Base-by-base conservation (phyloP, 2,888 invertebrate genomes). In the Podotricha telesiphe region DNA sequence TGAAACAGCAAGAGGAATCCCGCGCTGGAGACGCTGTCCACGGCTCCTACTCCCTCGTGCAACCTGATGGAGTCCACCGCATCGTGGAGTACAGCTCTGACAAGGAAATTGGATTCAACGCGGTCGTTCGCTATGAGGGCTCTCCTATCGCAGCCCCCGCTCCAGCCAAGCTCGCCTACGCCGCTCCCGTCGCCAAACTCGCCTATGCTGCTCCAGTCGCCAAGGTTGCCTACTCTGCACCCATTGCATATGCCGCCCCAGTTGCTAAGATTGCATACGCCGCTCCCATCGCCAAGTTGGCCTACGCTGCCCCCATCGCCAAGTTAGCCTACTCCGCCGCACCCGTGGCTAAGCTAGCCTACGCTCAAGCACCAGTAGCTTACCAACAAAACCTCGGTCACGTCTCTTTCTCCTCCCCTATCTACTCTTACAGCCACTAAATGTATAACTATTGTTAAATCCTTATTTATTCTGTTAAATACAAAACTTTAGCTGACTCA, bases 11-110 rank as follows among this genome's bases (percentile, higher is more conserved):
- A 82, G 85, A 89, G 75, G 93, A 93, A 74, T 77, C 83, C 61
- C 92, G 93, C 74, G 77, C 80, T 72, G 92, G 92, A 4, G 89
- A 93, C 77, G 81, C 78, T 70, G 89, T 93, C 55, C 89, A 89
- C 59, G 93, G 93, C 71, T 89, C 86, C 37, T 93, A 93, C 85
- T 91, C 93, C 5, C 85, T 93, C n/a, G 82, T 93, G 48, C 93
- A 93, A 71, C 91, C 92, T 71, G 93, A 93, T 61, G 93, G 93
- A 0, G 85, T 87, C 50, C 85, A 81, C 76, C 88, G 93, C 73
- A 86, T 92, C 71, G 93, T 93, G 7, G 90, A 91, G 69, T 93
- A 93, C 85, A 86, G 88, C 77, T 80, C 91, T 20, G 91, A 92
- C 79, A 83, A 85, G 63, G 85, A 79, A 70, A 78, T 88, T 78